Percentiles rank a stretch among this genome's conserved stretches.
These are phyloP conservation scores for Apis cerana DNA, from an alignment of 1,140 invertebrate genomes.

Conservation along the genomic window DNA sequence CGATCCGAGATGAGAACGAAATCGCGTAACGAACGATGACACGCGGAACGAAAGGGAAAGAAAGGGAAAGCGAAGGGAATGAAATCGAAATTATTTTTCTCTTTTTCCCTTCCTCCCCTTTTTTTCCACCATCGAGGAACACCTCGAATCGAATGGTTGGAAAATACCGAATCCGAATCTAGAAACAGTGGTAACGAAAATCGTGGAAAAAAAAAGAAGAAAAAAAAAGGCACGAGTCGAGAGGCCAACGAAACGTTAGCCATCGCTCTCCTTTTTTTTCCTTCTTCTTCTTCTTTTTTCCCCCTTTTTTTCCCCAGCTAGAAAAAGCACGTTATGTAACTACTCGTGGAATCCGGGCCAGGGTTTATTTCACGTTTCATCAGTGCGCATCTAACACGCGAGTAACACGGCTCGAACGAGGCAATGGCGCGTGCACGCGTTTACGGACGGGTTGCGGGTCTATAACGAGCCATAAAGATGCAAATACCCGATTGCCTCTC, in stretches of 20 bases:
- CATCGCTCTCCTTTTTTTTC: too few relatives aligned
- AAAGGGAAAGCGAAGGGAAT: constrained; percentile 6
- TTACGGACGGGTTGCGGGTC: constrained; percentile 27
- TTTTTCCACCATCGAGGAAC: neutral
- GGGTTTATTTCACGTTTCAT: constrained; percentile 28
- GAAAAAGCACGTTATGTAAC: constrained; percentile 9
- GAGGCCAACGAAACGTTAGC: constrained; percentile 3
- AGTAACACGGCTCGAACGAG: constrained; percentile 38
- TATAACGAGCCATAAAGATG: constrained; percentile 63
- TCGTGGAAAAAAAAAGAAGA: neutral
- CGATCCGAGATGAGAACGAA: neutral
- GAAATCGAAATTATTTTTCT: constrained; percentile 43
- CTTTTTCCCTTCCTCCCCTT: neutral
- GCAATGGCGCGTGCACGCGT: constrained; percentile 47
- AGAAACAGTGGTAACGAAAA: constrained; percentile 1
- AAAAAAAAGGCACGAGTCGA: neutral
- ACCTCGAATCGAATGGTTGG: neutral
- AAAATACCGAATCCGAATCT: neutral
- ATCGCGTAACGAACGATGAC: constrained; percentile 1
- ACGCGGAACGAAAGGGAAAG: neutral
- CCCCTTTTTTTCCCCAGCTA: neutral
- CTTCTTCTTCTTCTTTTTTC: neutral
- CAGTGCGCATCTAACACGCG: constrained; percentile 46
- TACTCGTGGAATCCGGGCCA: neutral
- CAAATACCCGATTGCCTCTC: constrained; percentile 60